Evolutionary conservation across 2,113 vertebrate species (phyloP).

Genomic region (Anolis carolinensis): DNA sequence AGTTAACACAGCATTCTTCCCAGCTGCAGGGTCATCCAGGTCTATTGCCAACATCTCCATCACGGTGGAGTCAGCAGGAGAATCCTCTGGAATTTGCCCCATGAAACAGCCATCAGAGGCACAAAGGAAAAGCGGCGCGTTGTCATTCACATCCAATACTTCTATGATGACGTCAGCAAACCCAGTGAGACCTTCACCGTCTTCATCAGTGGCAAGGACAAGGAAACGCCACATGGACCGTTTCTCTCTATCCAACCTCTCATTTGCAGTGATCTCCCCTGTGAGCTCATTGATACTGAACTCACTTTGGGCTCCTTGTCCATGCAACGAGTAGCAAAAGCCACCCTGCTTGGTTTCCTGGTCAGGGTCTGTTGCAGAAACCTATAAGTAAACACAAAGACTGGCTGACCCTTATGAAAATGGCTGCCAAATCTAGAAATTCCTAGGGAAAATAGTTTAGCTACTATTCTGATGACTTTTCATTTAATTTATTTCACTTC

Average conservation of each 20-base stretch:
- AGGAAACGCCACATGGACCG: conserved; percentile 82
- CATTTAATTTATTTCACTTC: neutral
- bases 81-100: conserved; percentile 82
- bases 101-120: conserved; percentile 79
- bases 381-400: conserved; percentile 71
- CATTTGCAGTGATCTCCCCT: conserved; percentile 79
- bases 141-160: conserved; percentile 86
- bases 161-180: conserved; percentile 89
- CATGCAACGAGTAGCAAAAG: conserved; percentile 84
- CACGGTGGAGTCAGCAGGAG: conserved; percentile 83
- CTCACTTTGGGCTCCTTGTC: conserved; percentile 83
- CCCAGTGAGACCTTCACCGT: conserved; percentile 84
- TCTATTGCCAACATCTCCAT: conserved; percentile 89
- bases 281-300: conserved; percentile 84
- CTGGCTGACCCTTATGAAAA: neutral
- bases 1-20: conserved; percentile 80
- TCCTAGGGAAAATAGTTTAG: too few relatives aligned
- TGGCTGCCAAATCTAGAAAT: neutral
- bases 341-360: conserved; percentile 83
- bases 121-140: conserved; percentile 84
- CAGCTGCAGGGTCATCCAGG: conserved; percentile 84
- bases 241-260: conserved; percentile 82
- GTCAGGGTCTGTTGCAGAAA: conserved; percentile 86
- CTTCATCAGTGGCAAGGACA: conserved; percentile 86
- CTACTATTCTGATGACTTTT: neutral